Conservation (phyloP, 2,888 invertebrate species). For the Sinelater perroti region DNA sequence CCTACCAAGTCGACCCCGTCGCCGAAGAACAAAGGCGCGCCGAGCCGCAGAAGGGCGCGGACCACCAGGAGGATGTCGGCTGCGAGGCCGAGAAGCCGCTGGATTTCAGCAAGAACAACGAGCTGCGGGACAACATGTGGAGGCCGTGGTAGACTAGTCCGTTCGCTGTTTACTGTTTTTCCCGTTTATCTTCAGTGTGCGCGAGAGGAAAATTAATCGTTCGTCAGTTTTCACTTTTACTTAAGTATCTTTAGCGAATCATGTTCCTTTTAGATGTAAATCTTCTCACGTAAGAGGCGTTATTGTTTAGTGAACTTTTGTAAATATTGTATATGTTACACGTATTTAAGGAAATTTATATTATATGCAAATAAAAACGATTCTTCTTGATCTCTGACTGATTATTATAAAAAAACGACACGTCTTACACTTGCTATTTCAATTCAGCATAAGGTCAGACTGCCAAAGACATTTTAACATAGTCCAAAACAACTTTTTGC, state of each 20-base stretch:
- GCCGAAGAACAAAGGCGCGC: slow-evolving; percentile 39
- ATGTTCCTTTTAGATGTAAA: slow-evolving; percentile 26
- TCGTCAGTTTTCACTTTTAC: slow-evolving; percentile 21
- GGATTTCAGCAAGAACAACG: slow-evolving; percentile 63
- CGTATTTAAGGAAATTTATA: slow-evolving; percentile 18
- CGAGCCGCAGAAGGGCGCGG: slow-evolving; percentile 39
- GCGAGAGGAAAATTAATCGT: slow-evolving; percentile 12
- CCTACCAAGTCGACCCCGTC: slow-evolving; percentile 46
- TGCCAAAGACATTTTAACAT: too few relatives aligned
- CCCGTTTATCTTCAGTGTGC: slow-evolving; percentile 18
- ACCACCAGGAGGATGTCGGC: slow-evolving; percentile 38
- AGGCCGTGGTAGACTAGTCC: slow-evolving; percentile 61
- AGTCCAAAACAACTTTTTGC: too few relatives aligned
- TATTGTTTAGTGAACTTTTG: slow-evolving; percentile 21
- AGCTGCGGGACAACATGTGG: slow-evolving; percentile 64
- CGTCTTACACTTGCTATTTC: too few relatives aligned
- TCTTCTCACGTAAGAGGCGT: slow-evolving; percentile 9
- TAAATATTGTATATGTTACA: slow-evolving; percentile 32
- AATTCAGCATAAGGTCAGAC: too few relatives aligned
- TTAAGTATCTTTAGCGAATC: slow-evolving; percentile 18
- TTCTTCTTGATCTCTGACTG: too few relatives aligned
- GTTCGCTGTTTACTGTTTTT: slow-evolving; percentile 25
- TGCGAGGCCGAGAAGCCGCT: slow-evolving; percentile 60
- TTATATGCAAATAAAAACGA: slow-evolving; percentile 12
- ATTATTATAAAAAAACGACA: too few relatives aligned